Conservation (phyloP, 2,113 vertebrate genomes). For the Pithys albifrons region DNA sequence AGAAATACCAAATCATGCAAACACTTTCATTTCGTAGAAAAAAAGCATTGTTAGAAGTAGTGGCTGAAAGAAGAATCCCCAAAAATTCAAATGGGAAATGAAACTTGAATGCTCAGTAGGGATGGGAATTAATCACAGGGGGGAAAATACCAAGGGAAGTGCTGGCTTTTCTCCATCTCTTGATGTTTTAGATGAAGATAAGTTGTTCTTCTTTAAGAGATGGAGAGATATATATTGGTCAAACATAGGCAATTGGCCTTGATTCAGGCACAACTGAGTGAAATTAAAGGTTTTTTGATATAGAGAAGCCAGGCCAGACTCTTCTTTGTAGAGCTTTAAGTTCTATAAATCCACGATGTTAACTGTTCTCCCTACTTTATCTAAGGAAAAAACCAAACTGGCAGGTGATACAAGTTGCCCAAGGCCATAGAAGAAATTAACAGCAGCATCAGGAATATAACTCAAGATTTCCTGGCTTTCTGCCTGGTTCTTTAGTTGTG, state of each 20-base stretch:
- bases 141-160: conserved; percentile 52
- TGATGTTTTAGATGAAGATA: conserved; percentile 68
- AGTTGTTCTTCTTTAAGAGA: conserved; percentile 56
- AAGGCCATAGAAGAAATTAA: conserved; percentile 59
- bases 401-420: conserved; percentile 64
- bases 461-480: conserved; percentile 50
- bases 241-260: conserved; percentile 48
- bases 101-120: conserved; percentile 60
- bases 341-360: conserved; percentile 40
- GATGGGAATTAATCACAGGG: conserved; percentile 54
- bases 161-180: conserved; percentile 64
- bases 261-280: conserved; percentile 62
- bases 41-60: background rate
- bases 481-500: background rate
- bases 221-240: conserved; percentile 63
- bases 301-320: conserved; percentile 52
- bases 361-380: conserved; percentile 56
- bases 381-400: conserved; percentile 57
- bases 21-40: conserved; percentile 26
- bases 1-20: background rate
- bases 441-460: conserved; percentile 57
- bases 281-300: conserved; percentile 54
- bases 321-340: conserved; percentile 56
- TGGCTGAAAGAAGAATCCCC: conserved; percentile 22
- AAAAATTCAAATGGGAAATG: conserved; percentile 42